Evolutionary conservation across 2,888 invertebrate species (phyloP).

Genomic region (Polyploca ridens): DNA sequence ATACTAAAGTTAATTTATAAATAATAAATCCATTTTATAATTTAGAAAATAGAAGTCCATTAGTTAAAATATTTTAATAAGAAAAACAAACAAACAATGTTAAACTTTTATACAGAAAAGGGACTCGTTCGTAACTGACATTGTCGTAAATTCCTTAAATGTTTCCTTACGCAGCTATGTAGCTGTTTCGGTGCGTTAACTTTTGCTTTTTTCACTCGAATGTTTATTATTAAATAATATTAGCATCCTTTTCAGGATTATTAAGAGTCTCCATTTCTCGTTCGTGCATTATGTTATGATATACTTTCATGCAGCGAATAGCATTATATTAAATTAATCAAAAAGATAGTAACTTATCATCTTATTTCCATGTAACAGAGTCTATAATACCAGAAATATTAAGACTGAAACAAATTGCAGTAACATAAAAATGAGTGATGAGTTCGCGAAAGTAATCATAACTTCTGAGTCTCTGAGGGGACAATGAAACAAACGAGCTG

Average conservation of each 20-base stretch:
- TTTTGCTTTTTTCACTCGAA: constrained; percentile 19
- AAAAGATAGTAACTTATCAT: not conserved
- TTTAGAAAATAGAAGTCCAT: not conserved
- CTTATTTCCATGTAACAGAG: not conserved
- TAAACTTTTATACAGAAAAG: not conserved
- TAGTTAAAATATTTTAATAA: not conserved
- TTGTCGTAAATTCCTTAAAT: constrained; percentile 37
- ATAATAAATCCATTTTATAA: not conserved
- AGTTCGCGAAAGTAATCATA: constrained; percentile 41
- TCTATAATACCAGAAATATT: constrained; percentile 16
- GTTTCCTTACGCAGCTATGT: constrained; percentile 28
- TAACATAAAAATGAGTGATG: constrained; percentile 39
- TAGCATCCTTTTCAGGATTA: constrained; percentile 27
- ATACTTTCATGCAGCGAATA: too few species aligned
- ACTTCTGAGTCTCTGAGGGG: constrained; percentile 32
- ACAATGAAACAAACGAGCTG: not conserved
- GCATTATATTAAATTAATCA: too few species aligned
- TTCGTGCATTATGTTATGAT: too few species aligned
- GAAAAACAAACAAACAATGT: not conserved
- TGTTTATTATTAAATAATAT: constrained; percentile 27
- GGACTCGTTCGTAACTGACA: constrained; percentile 14
- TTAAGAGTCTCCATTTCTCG: constrained; percentile 18
- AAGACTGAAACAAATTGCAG: constrained; percentile 34
- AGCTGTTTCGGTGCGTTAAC: constrained; percentile 33
- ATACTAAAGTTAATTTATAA: not conserved